Evolutionary conservation across 1,140 invertebrate genomes (phyloP).

Genomic region (Ectropis grisescens): DNA sequence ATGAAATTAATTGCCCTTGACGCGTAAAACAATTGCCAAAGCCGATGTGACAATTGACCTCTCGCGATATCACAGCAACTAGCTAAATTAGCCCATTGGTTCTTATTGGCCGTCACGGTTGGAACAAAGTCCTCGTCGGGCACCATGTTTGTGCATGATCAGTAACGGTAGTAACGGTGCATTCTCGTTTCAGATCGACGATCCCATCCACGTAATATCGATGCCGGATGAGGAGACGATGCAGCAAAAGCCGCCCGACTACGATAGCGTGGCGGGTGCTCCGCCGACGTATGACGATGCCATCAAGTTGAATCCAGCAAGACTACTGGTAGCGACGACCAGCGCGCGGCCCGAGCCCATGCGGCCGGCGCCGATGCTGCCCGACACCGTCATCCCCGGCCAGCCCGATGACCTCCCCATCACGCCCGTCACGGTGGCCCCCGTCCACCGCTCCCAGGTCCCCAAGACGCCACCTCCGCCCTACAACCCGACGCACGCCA

Average conservation of each 20-base stretch:
- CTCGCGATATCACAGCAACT: no score
- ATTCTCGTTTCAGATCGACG: conserved; percentile 76
- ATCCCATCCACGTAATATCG: conserved; percentile 76
- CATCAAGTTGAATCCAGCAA: conserved; percentile 76
- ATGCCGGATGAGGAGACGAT: conserved; percentile 70
- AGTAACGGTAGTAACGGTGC: no score
- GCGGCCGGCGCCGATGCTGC: conserved; percentile 6
- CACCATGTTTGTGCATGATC: no score
- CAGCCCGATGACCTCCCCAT: conserved; percentile 33
- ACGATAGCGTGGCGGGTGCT: conserved; percentile 77
- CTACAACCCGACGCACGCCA: conserved; percentile 53
- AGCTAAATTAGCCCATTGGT: no score
- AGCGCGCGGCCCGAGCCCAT: conserved; percentile 25
- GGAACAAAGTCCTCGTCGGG: no score
- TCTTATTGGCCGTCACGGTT: no score
- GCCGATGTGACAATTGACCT: no score
- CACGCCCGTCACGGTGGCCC: conserved; percentile 16
- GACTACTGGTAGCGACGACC: conserved; percentile 45
- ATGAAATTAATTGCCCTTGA: no score
- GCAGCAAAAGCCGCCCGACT: conserved; percentile 80
- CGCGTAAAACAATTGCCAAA: no score
- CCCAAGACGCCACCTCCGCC: conserved; percentile 66
- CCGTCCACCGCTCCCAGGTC: conserved; percentile 36
- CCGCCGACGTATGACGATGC: conserved; percentile 82
- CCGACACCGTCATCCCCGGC: conserved; percentile 29